Evolutionary conservation across 2,888 invertebrate species (phyloP).

Genomic region (Tuberolachnus salignus): DNA sequence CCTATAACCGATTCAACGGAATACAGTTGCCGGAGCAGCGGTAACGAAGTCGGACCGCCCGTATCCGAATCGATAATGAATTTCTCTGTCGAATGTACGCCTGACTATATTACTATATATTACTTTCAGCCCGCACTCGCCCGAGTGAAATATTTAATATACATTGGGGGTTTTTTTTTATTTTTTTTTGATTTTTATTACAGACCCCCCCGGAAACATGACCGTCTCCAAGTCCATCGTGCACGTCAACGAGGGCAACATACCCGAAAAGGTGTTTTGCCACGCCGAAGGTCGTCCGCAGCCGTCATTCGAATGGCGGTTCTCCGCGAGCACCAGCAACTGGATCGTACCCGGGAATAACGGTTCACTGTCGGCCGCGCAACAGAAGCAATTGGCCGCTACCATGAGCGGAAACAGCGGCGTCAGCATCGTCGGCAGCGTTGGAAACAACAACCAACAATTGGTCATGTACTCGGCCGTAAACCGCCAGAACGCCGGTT

Average conservation of each 20-base stretch:
- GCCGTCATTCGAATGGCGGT: conserved; percentile 76
- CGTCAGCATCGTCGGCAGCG: conserved; percentile 68
- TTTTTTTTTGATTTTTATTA: conserved; percentile 57
- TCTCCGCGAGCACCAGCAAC: conserved; percentile 64
- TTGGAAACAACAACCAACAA: conserved; percentile 65
- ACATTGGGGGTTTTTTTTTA: too few relatives aligned
- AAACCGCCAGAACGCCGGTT: conserved; percentile 74
- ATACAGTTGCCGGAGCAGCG: conserved; percentile 82
- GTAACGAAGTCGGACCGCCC: conserved; percentile 78
- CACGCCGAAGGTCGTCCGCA: conserved; percentile 73
- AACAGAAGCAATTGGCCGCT: not conserved
- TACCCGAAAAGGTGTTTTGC: conserved; percentile 68
- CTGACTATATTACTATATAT: too few relatives aligned
- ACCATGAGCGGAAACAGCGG: conserved; percentile 61
- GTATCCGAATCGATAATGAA: conserved; percentile 79
- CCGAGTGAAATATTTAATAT: too few relatives aligned
- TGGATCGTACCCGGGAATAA: conserved; percentile 58
- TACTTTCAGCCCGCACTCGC: too few relatives aligned
- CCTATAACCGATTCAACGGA: conserved; percentile 77
- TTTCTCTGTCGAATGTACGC: conserved; percentile 90
- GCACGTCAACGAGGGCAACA: conserved; percentile 67
- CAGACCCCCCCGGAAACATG: conserved; percentile 86
- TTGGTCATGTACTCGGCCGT: conserved; percentile 73
- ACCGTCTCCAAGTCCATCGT: conserved; percentile 70
- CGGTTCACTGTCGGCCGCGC: not conserved